Percentiles rank a stretch among this genome's conserved stretches.
Evolutionary conservation across 2,797 vertebrate species (phyloP).

Genomic region (Dicrostonyx torquatus): DNA sequence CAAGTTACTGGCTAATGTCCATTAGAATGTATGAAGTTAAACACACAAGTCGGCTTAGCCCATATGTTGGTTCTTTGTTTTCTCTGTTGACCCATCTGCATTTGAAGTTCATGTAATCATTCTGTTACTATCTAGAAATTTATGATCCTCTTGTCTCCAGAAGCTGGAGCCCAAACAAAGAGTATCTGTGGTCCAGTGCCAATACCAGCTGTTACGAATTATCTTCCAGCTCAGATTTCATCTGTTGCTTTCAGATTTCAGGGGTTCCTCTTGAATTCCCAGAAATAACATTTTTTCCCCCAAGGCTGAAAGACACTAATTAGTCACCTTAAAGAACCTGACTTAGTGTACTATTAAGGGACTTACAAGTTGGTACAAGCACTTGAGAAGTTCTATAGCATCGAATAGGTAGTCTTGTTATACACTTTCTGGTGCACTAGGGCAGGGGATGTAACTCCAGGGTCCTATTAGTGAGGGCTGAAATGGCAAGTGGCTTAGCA

Average conservation of each 20-base stretch:
- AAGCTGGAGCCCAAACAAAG: conserved; percentile 55
- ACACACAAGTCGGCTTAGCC: not conserved
- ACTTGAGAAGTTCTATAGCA: conserved; percentile 61
- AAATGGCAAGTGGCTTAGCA: conserved; percentile 6
- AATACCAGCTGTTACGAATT: conserved; percentile 69
- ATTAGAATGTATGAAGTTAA: conserved; percentile 48
- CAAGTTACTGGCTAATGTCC: not conserved
- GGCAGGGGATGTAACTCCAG: conserved; percentile 15
- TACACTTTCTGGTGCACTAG: conserved; percentile 73
- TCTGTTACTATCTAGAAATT: conserved; percentile 67
- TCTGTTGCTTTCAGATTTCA: conserved; percentile 71
- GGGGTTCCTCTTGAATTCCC: conserved; percentile 57
- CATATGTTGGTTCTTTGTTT: conserved; percentile 23
- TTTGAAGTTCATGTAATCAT: conserved; percentile 44
- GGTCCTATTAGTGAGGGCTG: conserved; percentile 56
- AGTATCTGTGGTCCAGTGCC: conserved; percentile 38
- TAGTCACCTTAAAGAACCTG: conserved; percentile 73
- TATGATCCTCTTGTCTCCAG: conserved; percentile 30
- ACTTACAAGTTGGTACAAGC: conserved; percentile 67
- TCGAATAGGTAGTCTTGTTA: conserved; percentile 66
- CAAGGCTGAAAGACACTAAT: conserved; percentile 72
- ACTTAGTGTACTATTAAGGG: conserved; percentile 71
- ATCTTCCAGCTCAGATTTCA: conserved; percentile 54
- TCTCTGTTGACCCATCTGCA: conserved; percentile 50
- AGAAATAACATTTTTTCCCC: conserved; percentile 55